These are phyloP conservation scores for Drosophila maculinotata DNA, from an alignment of 2,888 invertebrate species.

Conservation along the genomic window DNA sequence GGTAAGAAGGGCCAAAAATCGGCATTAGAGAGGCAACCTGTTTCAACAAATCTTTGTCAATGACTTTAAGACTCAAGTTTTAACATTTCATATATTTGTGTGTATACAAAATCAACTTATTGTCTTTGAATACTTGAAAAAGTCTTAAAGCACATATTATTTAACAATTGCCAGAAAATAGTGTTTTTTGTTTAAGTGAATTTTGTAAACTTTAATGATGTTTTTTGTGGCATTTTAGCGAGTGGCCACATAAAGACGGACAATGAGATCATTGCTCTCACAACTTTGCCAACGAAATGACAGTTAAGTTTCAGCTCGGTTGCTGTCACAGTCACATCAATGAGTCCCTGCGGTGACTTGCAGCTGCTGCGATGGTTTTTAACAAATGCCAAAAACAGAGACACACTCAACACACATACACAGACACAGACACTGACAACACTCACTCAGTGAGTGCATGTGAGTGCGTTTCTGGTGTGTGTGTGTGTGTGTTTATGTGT, in stretches of 20 bases:
- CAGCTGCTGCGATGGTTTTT: slow-evolving; percentile 58
- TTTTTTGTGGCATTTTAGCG: slow-evolving; percentile 14
- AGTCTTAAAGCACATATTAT: no score
- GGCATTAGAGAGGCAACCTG: not conserved
- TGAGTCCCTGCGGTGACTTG: slow-evolving; percentile 66
- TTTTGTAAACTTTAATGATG: slow-evolving; percentile 8
- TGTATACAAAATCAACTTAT: no score
- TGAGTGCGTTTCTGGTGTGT: no score
- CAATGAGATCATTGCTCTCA: slow-evolving; percentile 61
- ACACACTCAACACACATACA: slow-evolving; percentile 15
- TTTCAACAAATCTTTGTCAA: not conserved
- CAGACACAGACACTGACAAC: slow-evolving; percentile 12
- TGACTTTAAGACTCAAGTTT: no score
- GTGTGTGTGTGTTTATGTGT: slow-evolving; percentile 19
- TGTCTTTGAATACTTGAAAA: no score
- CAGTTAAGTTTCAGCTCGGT: slow-evolving; percentile 50
- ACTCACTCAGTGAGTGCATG: slow-evolving; percentile 17
- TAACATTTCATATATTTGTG: no score
- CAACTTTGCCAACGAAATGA: slow-evolving; percentile 31
- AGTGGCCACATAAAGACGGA: slow-evolving; percentile 48
- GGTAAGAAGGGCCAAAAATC: slow-evolving; percentile 4
- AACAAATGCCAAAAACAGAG: slow-evolving; percentile 71
- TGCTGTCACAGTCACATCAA: slow-evolving; percentile 71
- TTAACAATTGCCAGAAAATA: no score
- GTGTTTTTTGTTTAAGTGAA: not conserved